phyloP scores from a whole-genome alignment of 1,140 invertebrate species.

The Lordiphosa collinella region DNA sequence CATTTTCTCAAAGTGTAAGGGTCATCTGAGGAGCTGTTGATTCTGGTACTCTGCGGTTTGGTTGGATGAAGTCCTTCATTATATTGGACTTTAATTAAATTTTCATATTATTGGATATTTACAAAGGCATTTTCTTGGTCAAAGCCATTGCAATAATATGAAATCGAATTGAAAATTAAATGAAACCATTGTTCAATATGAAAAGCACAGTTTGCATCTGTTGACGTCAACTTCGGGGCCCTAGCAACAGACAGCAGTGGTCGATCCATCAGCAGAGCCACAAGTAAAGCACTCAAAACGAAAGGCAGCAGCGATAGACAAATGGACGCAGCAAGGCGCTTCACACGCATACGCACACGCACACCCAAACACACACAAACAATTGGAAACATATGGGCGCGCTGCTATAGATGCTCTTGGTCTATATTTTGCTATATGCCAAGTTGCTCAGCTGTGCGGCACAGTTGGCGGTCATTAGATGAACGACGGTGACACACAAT shows the following conservation, averaged over 20 bases:
- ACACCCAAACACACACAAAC: conserved; percentile 15
- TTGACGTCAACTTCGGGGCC: conserved; percentile 8
- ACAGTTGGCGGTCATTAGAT: conserved; percentile 72
- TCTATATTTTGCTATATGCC: conserved; percentile 12
- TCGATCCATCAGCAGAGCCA: conserved; percentile 33
- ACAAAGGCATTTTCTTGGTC: too few relatives aligned
- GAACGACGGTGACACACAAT: conserved; percentile 50
- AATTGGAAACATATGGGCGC: conserved; percentile 61
- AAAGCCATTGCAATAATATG: too few relatives aligned
- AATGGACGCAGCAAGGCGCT: conserved; percentile 65
- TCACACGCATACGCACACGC: conserved; percentile 8
- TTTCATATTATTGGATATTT: too few relatives aligned
- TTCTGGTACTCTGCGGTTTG: too few relatives aligned
- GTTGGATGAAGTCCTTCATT: too few relatives aligned
- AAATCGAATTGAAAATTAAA: too few relatives aligned
- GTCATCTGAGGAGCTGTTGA: too few relatives aligned
- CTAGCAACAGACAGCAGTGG: conserved; percentile 23
- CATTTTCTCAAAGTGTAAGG: too few relatives aligned
- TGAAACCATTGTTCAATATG: too few relatives aligned
- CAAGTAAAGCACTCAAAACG: conserved; percentile 34
- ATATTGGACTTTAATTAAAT: too few relatives aligned
- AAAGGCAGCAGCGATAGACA: conserved; percentile 47
- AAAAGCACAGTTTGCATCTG: conserved; percentile 6
- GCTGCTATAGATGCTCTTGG: conserved; percentile 19
- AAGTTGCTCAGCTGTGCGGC: conserved; percentile 61